Conservation (phyloP, 1,140 invertebrate genomes). For the Hirudo medicinalis region DNA sequence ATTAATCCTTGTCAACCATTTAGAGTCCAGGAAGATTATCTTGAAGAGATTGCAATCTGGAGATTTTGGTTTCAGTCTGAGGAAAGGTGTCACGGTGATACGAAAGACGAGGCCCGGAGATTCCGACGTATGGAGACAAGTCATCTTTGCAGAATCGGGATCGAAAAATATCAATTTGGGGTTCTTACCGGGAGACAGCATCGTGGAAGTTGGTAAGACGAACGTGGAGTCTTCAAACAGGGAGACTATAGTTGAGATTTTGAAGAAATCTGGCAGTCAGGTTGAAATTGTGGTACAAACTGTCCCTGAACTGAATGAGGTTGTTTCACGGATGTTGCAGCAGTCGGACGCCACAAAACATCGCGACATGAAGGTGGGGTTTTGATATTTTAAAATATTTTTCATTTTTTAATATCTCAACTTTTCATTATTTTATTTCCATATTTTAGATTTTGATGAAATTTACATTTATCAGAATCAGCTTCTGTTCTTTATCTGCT, state of each 20-base stretch:
- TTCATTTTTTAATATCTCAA: no score
- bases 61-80: conserved; percentile 84
- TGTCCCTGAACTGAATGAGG: conserved; percentile 55
- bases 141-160: conserved; percentile 83
- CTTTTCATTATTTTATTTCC: no score
- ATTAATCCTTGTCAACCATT: neutral
- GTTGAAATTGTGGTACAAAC: conserved; percentile 67
- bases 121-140: conserved; percentile 48
- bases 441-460: no score
- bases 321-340: conserved; percentile 52
- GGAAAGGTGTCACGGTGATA: conserved; percentile 49
- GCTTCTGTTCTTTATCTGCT: no score
- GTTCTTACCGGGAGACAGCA: conserved; percentile 74
- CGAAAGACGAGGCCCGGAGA: conserved; percentile 25
- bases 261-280: conserved; percentile 65
- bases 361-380: no score
- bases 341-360: no score
- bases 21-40: conserved; percentile 58
- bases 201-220: conserved; percentile 76
- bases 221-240: conserved; percentile 68
- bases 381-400: no score
- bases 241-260: conserved; percentile 84
- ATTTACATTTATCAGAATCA: no score
- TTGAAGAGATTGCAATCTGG: conserved; percentile 69
- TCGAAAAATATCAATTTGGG: conserved; percentile 53